phyloP scores from a whole-genome alignment of 1,140 invertebrate species.

The Temnothorax nylanderi region DNA sequence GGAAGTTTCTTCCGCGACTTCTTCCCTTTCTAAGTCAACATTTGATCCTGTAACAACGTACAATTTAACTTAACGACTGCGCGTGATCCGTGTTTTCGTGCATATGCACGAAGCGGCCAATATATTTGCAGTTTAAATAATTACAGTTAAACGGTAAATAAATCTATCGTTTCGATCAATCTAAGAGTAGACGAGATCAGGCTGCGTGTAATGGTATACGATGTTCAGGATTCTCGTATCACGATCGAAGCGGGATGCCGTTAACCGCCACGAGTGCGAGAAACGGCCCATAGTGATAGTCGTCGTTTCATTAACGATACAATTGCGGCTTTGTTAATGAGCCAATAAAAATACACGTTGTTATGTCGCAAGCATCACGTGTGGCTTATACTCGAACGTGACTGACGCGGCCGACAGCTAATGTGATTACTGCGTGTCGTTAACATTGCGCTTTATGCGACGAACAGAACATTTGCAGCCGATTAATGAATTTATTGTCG shows the following conservation, averaged over 20 bases:
- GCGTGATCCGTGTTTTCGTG: background rate
- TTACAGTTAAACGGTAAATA: background rate
- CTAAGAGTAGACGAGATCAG: constrained; percentile 24
- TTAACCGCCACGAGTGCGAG: constrained; percentile 47
- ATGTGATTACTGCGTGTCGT: background rate
- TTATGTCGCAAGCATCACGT: constrained; percentile 32
- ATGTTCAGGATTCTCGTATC: constrained; percentile 30
- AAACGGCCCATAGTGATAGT: background rate
- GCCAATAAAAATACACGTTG: constrained; percentile 38
- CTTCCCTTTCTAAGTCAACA: background rate
- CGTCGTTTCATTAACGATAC: constrained; percentile 78
- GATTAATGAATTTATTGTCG: constrained; percentile 8
- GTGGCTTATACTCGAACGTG: background rate
- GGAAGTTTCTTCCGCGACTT: constrained; percentile 38
- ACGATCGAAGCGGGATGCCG: constrained; percentile 41
- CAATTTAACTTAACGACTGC: background rate
- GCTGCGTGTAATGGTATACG: constrained; percentile 37
- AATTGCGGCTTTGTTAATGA: constrained; percentile 80
- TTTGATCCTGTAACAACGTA: constrained; percentile 6
- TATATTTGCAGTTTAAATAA: background rate
- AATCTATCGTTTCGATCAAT: constrained; percentile 18
- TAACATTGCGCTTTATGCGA: background rate
- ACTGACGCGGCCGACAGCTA: constrained; percentile 4
- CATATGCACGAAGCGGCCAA: background rate
- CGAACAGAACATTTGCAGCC: background rate